Evolutionary conservation across 1,140 invertebrate genomes (phyloP), one percentile per base, ranked within the genome.

Genomic region (Brachionus plicatilis): DNA sequence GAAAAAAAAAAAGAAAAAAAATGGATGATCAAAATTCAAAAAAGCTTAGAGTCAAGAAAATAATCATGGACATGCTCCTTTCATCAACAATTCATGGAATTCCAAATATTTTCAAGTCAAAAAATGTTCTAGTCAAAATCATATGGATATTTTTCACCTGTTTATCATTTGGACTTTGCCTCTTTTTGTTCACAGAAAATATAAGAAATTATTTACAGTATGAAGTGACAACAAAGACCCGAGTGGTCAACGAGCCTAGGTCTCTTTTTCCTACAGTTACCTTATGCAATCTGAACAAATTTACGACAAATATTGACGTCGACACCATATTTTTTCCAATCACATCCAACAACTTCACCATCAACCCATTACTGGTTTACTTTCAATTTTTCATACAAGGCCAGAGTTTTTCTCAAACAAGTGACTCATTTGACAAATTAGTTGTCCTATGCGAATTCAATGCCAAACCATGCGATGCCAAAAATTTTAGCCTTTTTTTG

Each of bases 1-100:
- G n/a, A n/a, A 20, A 60, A 60, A 60, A 20, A 60, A 27, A 17
- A 1, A 60, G n/a, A 24, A 60, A 60, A 60, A 60, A 17, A 9
- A 60, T 60, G 53, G 53, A 60, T 20, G 17, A 60, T 2, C 9
- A 0, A 8, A 60, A 60, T 60, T 60, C 53, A 6, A 60, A 60
- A 60, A 60, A 27, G 53, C 53, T 20, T 20, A 60, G 53, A 60
- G 53, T 60, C 8, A 60, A 60, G 20, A 27, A 11, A 60, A 8
- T 60, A 8, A 20, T 20, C 11, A 20, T 60, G 7, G 53, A 60
- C 17, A 24, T 60, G 53, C 6, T 60, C 27, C 53, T 68, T 12
- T 68, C 66, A 68, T 68, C 66, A 68, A 68, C 66, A 68, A 37
- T 33, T 8, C 66, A 68, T 68, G 66, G 66, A 33, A 29, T 68